Evolutionary conservation across 2,797 vertebrate genomes (phyloP), one percentile per base, ranked within the genome.

Genomic region (Labeo calbasu): DNA sequence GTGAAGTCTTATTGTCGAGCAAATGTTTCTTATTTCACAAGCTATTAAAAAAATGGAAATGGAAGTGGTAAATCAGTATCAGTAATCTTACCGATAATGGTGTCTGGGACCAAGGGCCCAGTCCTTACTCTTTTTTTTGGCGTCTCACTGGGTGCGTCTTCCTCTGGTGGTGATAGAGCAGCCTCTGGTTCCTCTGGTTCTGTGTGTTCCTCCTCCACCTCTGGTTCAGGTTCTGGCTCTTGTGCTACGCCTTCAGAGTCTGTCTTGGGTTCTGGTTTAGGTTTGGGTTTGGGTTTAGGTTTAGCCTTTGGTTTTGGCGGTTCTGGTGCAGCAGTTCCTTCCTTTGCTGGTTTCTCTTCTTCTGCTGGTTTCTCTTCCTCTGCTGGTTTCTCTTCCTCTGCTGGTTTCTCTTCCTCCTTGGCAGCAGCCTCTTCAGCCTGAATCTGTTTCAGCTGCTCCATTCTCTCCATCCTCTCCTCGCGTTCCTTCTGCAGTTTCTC

Each of bases 91-190:
- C 95, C 94, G 23, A 91, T 86, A 79, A 93, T 87, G 19, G 92
- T 93, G 13, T 95, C 94, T 50, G 92, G 92, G 32, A 94, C 87
- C 57, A 94, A 91, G n/a, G 92, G 92, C 2, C 92, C 93, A 50
- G 82, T 65, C 87, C 93, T 91, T 65, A 88, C 90, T 91, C 91
- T 91, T 70, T 93, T 94, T 83, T 68, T 92, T 77, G 90, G 93
- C n/a, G 88, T 91, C 10, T 86, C 87, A 12, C 17, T 68, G 11
- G 78, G 25, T 85, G 66, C 19, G 32, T 88, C 86, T 73, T 61
- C 48, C 5, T 78, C 77, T 61, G 28, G 4, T 32, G 59, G 72
- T 55, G 77, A 68, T 50, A 28, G 36, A 70, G 36, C 53, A 17
- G 48, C 53, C 28, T 32, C 28, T 2, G 28, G 28, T 75, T 83